A percentile compares a stretch with the other conserved stretches of the same genome.
phyloP scores from a whole-genome alignment of 2,113 vertebrate species.

The Cromileptes altivelis region DNA sequence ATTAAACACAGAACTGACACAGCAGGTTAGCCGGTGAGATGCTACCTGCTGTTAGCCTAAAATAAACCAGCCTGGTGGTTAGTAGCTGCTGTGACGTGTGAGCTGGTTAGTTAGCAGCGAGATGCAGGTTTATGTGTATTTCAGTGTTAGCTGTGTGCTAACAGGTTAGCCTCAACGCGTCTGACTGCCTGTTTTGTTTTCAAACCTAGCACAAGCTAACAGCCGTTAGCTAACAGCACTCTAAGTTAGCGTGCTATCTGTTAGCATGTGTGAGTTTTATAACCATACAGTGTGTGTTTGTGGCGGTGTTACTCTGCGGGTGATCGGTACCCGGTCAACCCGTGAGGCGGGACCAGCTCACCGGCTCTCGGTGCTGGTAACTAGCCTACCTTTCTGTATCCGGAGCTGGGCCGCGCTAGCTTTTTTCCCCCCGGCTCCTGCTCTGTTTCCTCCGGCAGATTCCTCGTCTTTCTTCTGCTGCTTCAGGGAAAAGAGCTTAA shows the following conservation, averaged over 20 bases:
- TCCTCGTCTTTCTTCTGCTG: slow-evolving; percentile 99
- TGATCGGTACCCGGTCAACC: neutral
- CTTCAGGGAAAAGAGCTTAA: slow-evolving; percentile 97
- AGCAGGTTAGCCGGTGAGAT: no score
- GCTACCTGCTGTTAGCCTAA: no score
- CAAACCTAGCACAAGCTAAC: slow-evolving; percentile 43
- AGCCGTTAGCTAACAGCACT: slow-evolving; percentile 22
- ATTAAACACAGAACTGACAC: no score
- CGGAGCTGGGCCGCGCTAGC: slow-evolving; percentile 96
- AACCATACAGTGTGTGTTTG: no score
- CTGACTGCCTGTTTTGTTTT: slow-evolving; percentile 57
- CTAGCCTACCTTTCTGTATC: slow-evolving; percentile 81
- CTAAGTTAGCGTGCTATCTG: slow-evolving; percentile 43
- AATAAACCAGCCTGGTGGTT: no score
- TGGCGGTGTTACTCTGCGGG: neutral
- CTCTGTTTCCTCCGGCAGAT: slow-evolving; percentile 94
- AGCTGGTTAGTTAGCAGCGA: neutral
- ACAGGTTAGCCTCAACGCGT: neutral
- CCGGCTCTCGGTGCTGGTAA: neutral
- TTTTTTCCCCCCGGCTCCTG: slow-evolving; percentile 91
- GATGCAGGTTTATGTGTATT: neutral
- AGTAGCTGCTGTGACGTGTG: no score
- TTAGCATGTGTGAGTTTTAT: slow-evolving; percentile 13
- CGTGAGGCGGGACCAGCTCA: neutral
- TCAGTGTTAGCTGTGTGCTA: slow-evolving; percentile 37